These are phyloP conservation scores for Drosophila monieri DNA, from an alignment of 2,888 invertebrate genomes.

Conservation along the genomic window DNA sequence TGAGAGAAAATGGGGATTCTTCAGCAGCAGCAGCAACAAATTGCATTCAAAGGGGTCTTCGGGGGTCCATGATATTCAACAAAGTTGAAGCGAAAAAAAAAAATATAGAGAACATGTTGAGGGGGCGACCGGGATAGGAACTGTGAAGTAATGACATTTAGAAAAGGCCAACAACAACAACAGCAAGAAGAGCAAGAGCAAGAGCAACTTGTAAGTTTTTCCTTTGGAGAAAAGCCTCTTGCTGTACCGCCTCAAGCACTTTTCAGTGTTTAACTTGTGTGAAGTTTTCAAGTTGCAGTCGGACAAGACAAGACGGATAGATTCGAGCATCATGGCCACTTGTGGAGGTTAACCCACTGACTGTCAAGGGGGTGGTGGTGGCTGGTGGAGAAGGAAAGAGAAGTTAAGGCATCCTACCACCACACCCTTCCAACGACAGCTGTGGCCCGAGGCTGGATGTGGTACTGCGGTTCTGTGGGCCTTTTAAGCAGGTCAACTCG, in stretches of 20 bases:
- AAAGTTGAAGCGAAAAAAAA: conserved; percentile 11
- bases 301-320: conserved; percentile 49
- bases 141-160: conserved; percentile 39
- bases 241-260: conserved; percentile 64
- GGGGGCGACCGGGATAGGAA: conserved; percentile 44
- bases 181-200: conserved; percentile 4
- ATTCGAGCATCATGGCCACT: conserved; percentile 45
- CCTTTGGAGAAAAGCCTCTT: conserved; percentile 65
- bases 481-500: conserved; percentile 64
- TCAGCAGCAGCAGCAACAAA: conserved; percentile 5
- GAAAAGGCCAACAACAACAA: conserved; percentile 26
- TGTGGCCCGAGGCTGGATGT: conserved; percentile 39
- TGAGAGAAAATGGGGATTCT: background rate
- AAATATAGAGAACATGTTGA: conserved; percentile 18
- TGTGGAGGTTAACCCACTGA: conserved; percentile 45
- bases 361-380: conserved; percentile 16
- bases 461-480: conserved; percentile 52
- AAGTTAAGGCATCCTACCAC: conserved; percentile 4
- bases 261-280: conserved; percentile 73
- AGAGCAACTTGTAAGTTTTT: conserved; percentile 23
- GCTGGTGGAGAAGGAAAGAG: no score
- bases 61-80: conserved; percentile 9
- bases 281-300: conserved; percentile 59
- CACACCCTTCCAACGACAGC: conserved; percentile 33
- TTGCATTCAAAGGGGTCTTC: conserved; percentile 15